Percentiles rank a stretch among this genome's conserved stretches.
These are phyloP conservation scores for Gonioctena quinquepunctata DNA, from an alignment of 1,140 invertebrate species.

Conservation along the genomic window DNA sequence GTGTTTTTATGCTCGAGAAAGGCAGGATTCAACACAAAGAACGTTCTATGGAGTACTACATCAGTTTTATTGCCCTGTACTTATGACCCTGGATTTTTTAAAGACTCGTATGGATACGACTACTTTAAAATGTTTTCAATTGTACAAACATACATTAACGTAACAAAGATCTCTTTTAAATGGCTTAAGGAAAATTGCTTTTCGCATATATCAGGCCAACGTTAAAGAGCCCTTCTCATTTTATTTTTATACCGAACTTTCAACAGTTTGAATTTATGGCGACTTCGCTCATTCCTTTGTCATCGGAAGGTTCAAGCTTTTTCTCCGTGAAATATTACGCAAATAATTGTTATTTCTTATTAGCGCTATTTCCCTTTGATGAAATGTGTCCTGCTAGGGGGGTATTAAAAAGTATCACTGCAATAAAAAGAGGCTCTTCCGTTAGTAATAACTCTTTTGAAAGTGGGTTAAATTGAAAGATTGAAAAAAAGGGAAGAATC, in stretches of 20 bases:
- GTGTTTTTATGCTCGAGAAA: background rate
- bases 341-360: constrained; percentile 11
- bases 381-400: background rate
- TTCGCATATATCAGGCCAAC: constrained; percentile 31
- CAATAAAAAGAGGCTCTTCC: background rate
- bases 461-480: too few relatives aligned
- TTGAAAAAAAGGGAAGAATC: too few relatives aligned
- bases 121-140: constrained; percentile 34
- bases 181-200: constrained; percentile 31
- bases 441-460: background rate
- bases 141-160: constrained; percentile 33
- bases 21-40: constrained; percentile 4
- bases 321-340: constrained; percentile 10
- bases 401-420: background rate
- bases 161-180: constrained; percentile 34
- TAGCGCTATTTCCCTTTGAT: constrained; percentile 3
- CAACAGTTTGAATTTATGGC: constrained; percentile 21
- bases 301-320: background rate
- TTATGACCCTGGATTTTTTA: constrained; percentile 24
- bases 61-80: constrained; percentile 16
- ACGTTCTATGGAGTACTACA: background rate
- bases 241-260: constrained; percentile 20
- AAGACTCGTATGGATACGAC: constrained; percentile 25
- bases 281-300: constrained; percentile 12
- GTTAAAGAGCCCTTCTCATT: constrained; percentile 14